Evolutionary conservation across 2,888 invertebrate genomes (phyloP).

Genomic region (Lasius fuliginosus): DNA sequence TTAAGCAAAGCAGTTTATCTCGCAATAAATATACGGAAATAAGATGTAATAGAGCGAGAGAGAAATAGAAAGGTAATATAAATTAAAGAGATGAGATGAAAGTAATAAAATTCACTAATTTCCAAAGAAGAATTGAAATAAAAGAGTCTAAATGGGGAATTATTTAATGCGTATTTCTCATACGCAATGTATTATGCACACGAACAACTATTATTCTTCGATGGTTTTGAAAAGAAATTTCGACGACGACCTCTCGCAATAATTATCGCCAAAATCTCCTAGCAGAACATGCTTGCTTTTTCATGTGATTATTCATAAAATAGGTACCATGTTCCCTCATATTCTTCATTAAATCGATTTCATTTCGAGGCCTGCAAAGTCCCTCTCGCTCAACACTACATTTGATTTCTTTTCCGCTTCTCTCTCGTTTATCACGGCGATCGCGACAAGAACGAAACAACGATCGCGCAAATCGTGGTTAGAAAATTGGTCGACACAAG

Average conservation of each 20-base stretch:
- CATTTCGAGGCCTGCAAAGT: slow-evolving; percentile 61
- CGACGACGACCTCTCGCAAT: slow-evolving; percentile 22
- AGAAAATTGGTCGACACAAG: slow-evolving; percentile 58
- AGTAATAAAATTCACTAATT: slow-evolving; percentile 24
- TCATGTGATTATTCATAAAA: slow-evolving; percentile 32
- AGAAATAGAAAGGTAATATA: neutral
- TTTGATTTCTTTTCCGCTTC: slow-evolving; percentile 30
- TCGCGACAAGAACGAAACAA: slow-evolving; percentile 3
- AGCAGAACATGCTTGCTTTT: slow-evolving; percentile 16
- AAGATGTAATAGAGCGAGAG: neutral
- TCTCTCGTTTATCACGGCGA: neutral
- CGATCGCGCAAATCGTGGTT: slow-evolving; percentile 38
- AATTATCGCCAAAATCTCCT: slow-evolving; percentile 57
- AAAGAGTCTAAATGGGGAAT: neutral
- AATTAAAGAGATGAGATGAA: neutral
- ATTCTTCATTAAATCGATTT: slow-evolving; percentile 64
- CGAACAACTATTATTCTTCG: neutral
- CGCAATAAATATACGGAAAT: slow-evolving; percentile 36
- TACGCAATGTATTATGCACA: neutral
- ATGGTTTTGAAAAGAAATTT: neutral
- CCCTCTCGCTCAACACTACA: slow-evolving; percentile 50
- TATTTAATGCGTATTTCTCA: slow-evolving; percentile 17
- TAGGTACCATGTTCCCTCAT: slow-evolving; percentile 38
- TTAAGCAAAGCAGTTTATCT: slow-evolving; percentile 73
- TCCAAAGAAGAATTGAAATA: neutral